Base-by-base conservation (phyloP, 2,888 invertebrate species). In the Lagria hirta region DNA sequence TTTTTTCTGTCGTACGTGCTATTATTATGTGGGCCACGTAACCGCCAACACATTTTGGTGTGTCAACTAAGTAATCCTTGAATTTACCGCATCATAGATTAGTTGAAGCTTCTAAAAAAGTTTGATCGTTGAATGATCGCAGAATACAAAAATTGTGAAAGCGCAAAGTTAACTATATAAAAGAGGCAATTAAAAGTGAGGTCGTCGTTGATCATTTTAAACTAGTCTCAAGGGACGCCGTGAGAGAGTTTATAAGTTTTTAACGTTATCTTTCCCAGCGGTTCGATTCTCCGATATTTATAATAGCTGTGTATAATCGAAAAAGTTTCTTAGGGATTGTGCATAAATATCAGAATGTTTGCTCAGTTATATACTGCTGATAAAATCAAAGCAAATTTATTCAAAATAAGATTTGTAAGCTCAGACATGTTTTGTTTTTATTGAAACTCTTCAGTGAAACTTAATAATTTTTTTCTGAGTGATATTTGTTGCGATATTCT, bases 221-320 rank as follows among this genome's bases (percentile, higher is more conserved):
- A 26, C 24, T 26, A 20, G 21, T 44, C 47, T 44, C 42, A 16
- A 13, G 49, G 47, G 48, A 45, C 36, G 40, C 37, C 35, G 49
- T 51, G 48, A 49, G 41, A 37, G 52, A 57, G 50, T 59, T 54
- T 51, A 46, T 43, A 56, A 58, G 54, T 61, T 61, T 60, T 51
- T 49, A 51, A 52, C 48, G 46, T 57, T 61, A 61, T 61, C 58
- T 52, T 54, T 54, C 63, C 60, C 61, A 40, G 15, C 35, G 61
- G 61, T 59, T 61, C 60, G 61, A 63, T 61, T 54, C 44, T 15
- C 49, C 43, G 50, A 57, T 61, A 63, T 63, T 61, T 61, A 61
- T 59, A 58, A 58, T 49, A 54, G 52, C 52, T 37, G 43, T 35
- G 36, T 37, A 54, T 57, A 59, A 57, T 57, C 54, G 56, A 52